These are phyloP conservation scores for Andricus curvator DNA, from an alignment of 2,888 invertebrate genomes.

Conservation along the genomic window DNA sequence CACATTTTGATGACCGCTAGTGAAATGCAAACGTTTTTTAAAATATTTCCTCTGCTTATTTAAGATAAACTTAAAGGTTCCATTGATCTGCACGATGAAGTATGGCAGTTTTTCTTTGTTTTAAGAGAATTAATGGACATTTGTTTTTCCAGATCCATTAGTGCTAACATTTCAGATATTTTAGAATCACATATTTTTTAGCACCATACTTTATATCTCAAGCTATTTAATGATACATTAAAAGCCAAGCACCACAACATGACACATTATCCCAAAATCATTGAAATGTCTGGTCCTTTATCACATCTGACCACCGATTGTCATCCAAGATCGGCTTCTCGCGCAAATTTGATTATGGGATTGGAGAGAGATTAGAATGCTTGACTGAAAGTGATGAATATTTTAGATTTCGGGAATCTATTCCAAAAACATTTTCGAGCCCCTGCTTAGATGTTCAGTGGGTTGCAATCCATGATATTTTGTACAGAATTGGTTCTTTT, in stretches of 20 bases:
- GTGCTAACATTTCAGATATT: neutral
- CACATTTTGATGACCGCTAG: neutral
- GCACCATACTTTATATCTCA: slow-evolving; percentile 14
- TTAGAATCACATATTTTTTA: slow-evolving; percentile 12
- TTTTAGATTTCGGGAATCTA: neutral
- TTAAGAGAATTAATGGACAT: slow-evolving; percentile 28
- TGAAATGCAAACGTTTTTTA: neutral
- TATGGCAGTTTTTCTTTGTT: slow-evolving; percentile 34
- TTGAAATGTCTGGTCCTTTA: too few species aligned
- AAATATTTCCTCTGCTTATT: neutral
- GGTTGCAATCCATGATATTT: neutral
- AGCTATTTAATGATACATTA: neutral
- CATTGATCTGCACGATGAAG: neutral
- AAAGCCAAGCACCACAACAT: too few species aligned
- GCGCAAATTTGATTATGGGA: too few species aligned
- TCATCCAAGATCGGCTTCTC: too few species aligned
- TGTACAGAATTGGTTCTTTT: slow-evolving; percentile 17
- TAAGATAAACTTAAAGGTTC: neutral
- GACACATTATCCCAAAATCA: too few species aligned
- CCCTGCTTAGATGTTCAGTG: neutral
- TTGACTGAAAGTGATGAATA: too few species aligned
- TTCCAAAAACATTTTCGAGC: neutral
- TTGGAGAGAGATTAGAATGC: too few species aligned
- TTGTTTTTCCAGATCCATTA: slow-evolving; percentile 9
- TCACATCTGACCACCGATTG: too few species aligned